Evolutionary conservation across 2,888 invertebrate genomes (phyloP).

Genomic region (Zhuqinia jingwanae): DNA sequence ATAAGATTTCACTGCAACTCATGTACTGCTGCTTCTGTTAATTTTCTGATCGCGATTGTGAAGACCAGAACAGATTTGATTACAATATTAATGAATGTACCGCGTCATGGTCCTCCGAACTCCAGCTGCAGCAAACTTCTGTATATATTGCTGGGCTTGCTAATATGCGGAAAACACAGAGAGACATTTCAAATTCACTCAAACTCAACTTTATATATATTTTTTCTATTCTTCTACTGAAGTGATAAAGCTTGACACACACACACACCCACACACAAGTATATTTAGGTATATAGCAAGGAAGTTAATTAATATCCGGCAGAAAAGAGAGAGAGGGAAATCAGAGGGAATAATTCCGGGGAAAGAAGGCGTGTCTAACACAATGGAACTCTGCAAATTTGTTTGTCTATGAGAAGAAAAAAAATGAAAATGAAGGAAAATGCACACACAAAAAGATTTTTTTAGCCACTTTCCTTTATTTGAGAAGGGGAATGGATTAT

Average conservation of each 20-base stretch:
- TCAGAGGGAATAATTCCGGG: slow-evolving; percentile 11
- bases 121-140: not conserved
- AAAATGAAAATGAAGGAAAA: not conserved
- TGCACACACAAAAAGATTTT: not conserved
- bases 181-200: slow-evolving; percentile 3
- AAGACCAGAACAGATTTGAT: slow-evolving; percentile 33
- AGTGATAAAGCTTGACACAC: not conserved
- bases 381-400: slow-evolving; percentile 48
- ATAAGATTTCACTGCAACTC: slow-evolving; percentile 19
- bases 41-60: not conserved
- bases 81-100: slow-evolving; percentile 45
- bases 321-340: slow-evolving; percentile 6
- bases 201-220: slow-evolving; percentile 20
- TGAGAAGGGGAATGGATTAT: not conserved
- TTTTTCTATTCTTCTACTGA: not conserved
- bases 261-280: not conserved
- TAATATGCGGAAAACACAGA: no score
- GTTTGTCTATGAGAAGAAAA: slow-evolving; percentile 51
- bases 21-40: not conserved
- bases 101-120: not conserved
- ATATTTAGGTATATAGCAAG: not conserved
- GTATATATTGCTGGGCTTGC: no score
- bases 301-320: slow-evolving; percentile 65
- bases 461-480: not conserved
- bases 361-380: slow-evolving; percentile 29